Evolutionary conservation across 2,888 invertebrate genomes (phyloP).

Genomic region (Temnothorax ravouxi): DNA sequence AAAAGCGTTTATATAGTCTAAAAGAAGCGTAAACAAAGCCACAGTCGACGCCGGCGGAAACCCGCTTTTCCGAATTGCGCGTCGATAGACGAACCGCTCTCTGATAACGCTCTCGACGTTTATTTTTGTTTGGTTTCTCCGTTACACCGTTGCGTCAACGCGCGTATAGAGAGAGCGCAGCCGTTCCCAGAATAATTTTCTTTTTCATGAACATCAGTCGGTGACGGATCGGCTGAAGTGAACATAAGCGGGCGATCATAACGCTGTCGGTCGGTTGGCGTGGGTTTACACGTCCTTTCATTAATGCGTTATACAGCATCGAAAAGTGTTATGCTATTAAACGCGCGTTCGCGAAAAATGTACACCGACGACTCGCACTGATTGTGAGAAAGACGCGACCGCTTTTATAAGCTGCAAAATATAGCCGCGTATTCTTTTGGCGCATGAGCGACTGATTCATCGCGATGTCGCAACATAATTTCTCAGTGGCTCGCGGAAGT

Average conservation of each 20-base stretch:
- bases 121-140: conserved; percentile 43
- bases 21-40: conserved; percentile 67
- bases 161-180: not conserved
- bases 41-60: conserved; percentile 56
- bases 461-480: conserved; percentile 20
- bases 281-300: conserved; percentile 13
- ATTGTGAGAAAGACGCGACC: not conserved
- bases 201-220: conserved; percentile 5
- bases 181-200: conserved; percentile 9
- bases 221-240: not conserved
- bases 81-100: conserved; percentile 50
- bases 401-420: conserved; percentile 9
- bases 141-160: conserved; percentile 15
- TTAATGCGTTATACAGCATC: not conserved
- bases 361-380: not conserved
- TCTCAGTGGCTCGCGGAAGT: conserved; percentile 17
- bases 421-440: not conserved
- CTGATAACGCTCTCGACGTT: conserved; percentile 43
- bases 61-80: conserved; percentile 54
- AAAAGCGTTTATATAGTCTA: conserved; percentile 65
- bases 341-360: not conserved
- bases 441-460: not conserved
- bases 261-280: not conserved
- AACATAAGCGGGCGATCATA: not conserved
- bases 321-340: not conserved